Evolutionary conservation across 1,140 invertebrate genomes (phyloP).

Genomic region (Hesperophylax magnus): DNA sequence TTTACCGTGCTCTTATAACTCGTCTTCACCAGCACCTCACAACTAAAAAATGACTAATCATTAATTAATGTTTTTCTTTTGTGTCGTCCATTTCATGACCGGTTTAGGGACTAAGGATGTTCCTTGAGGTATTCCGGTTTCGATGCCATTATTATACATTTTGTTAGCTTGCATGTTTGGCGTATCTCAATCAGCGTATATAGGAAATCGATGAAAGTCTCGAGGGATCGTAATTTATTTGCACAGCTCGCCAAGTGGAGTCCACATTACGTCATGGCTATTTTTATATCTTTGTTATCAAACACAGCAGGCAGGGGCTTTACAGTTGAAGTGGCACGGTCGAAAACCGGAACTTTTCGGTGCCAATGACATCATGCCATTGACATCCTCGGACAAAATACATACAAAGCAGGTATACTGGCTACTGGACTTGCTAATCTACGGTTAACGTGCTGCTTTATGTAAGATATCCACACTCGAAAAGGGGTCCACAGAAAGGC

Average conservation of each 20-base stretch:
- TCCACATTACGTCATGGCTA: conserved; percentile 8
- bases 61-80: too few relatives aligned
- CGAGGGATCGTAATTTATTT: not conserved
- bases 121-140: too few relatives aligned
- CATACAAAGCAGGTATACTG: not conserved
- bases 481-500: too few relatives aligned
- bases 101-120: too few relatives aligned
- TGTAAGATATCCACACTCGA: too few relatives aligned
- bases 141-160: too few relatives aligned
- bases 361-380: conserved; percentile 26
- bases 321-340: conserved; percentile 16
- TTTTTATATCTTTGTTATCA: conserved; percentile 36
- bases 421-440: not conserved
- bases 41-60: too few relatives aligned
- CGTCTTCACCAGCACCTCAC: too few relatives aligned
- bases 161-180: too few relatives aligned
- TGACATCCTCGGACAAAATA: not conserved
- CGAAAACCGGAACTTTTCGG: conserved; percentile 15
- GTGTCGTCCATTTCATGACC: too few relatives aligned
- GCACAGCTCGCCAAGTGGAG: not conserved
- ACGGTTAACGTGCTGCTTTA: too few relatives aligned
- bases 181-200: not conserved
- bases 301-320: not conserved
- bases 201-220: not conserved
- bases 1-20: too few relatives aligned